Conservation (phyloP, 2,797 vertebrate genomes). For the Hoplostethus mediterraneus region DNA sequence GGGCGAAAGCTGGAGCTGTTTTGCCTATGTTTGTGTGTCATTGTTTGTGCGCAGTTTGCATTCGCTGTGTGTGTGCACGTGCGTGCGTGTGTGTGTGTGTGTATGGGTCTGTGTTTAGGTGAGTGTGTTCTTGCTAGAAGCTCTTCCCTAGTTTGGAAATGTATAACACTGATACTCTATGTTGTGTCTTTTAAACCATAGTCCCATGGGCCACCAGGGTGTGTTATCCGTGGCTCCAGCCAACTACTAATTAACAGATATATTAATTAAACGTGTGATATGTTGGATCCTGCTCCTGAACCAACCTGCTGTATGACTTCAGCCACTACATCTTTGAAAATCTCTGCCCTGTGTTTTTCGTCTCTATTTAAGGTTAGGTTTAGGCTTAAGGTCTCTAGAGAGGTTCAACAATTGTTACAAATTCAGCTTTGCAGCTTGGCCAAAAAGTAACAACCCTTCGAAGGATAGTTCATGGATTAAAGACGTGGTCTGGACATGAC, state of each 20-base stretch:
- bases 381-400: neutral
- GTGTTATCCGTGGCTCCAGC: constrained; percentile 13
- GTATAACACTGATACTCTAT: neutral
- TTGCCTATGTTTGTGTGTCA: constrained; percentile 12
- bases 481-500: constrained; percentile 28
- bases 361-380: neutral
- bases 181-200: neutral
- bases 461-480: constrained; percentile 39
- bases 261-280: constrained; percentile 29
- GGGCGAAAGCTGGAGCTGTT: constrained; percentile 18
- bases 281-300: constrained; percentile 21
- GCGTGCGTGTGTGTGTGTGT: constrained; percentile 41
- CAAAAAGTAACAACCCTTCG: constrained; percentile 17
- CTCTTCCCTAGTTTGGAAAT: constrained; percentile 6
- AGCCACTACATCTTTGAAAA: neutral
- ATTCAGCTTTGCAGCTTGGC: constrained; percentile 7
- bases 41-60: constrained; percentile 44
- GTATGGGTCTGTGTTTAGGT: neutral
- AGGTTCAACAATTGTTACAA: constrained; percentile 5
- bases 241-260: constrained; percentile 17
- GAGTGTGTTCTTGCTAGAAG: neutral
- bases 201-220: constrained; percentile 15
- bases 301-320: neutral
- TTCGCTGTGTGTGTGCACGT: neutral
- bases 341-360: neutral